A percentile compares a stretch with the other conserved stretches of the same genome.
Evolutionary conservation across 1,140 invertebrate species (phyloP).

Genomic region (Eciton burchellii): DNA sequence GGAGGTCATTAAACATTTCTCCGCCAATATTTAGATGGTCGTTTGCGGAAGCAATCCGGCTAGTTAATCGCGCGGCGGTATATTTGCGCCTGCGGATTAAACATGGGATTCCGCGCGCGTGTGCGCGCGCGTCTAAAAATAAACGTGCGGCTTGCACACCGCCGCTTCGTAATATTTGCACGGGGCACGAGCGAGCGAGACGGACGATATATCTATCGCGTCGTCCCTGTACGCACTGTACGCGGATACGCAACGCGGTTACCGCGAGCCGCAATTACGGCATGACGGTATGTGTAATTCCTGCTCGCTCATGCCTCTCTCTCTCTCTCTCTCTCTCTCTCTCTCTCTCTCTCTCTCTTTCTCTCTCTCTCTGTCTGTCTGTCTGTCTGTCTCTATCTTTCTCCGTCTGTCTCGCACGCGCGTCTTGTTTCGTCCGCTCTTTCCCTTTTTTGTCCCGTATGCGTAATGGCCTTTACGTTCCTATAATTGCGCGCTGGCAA

Average conservation of each 20-base stretch:
- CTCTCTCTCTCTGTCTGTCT: background rate
- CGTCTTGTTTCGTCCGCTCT: slow-evolving; percentile 38
- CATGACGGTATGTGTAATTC: slow-evolving; percentile 59
- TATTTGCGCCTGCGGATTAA: slow-evolving; percentile 51
- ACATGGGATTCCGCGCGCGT: slow-evolving; percentile 45
- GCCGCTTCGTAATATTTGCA: slow-evolving; percentile 48
- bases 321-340: background rate
- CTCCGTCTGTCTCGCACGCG: background rate
- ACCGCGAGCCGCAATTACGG: slow-evolving; percentile 58
- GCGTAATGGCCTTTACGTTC: slow-evolving; percentile 67
- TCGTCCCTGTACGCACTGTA: background rate
- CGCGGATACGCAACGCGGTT: slow-evolving; percentile 7
- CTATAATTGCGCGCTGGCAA: slow-evolving; percentile 69
- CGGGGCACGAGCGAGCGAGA: background rate
- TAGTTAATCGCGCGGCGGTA: slow-evolving; percentile 45
- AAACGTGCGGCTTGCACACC: slow-evolving; percentile 47
- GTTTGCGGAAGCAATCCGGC: slow-evolving; percentile 44
- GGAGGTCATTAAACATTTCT: slow-evolving; percentile 37
- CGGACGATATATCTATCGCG: slow-evolving; percentile 37
- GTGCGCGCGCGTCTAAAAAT: slow-evolving; percentile 37
- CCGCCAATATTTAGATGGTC: slow-evolving; percentile 15
- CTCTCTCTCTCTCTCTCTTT: slow-evolving; percentile 24
- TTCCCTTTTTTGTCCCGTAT: slow-evolving; percentile 54
- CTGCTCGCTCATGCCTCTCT: slow-evolving; percentile 34
- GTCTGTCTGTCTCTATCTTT: background rate